phyloP scores from a whole-genome alignment of 2,888 invertebrate species.

The Cephus rjabovi region DNA sequence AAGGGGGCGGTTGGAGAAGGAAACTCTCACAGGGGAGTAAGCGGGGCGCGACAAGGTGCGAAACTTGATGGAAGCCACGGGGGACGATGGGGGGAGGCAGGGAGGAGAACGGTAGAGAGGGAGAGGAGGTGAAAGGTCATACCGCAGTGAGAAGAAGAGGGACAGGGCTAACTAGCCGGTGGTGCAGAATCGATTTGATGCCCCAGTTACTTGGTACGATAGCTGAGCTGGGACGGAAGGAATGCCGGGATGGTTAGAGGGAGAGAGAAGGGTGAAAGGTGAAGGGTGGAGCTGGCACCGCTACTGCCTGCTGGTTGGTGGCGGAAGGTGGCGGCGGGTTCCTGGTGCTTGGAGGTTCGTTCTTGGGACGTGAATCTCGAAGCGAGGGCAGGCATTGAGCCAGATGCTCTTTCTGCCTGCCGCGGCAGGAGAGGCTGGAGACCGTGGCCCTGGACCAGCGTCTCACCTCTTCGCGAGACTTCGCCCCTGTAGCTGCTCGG shows the following conservation, averaged over 20 bases:
- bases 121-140: not conserved
- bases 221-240: slow-evolving; percentile 21
- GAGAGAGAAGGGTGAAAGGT: not conserved
- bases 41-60: not conserved
- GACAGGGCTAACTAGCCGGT: slow-evolving; percentile 32
- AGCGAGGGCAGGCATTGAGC: slow-evolving; percentile 55
- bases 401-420: slow-evolving; percentile 15
- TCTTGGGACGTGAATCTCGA: slow-evolving; percentile 44
- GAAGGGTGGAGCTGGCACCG: not conserved
- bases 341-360: slow-evolving; percentile 31
- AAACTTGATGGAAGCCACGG: slow-evolving; percentile 40
- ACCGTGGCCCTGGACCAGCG: slow-evolving; percentile 40
- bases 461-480: not conserved
- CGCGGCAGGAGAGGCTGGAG: slow-evolving; percentile 25
- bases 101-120: slow-evolving; percentile 23
- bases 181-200: slow-evolving; percentile 59
- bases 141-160: slow-evolving; percentile 14
- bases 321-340: not conserved
- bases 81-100: slow-evolving; percentile 52
- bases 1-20: not conserved
- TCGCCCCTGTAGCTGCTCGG: not conserved
- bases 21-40: not conserved
- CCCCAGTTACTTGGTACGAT: slow-evolving; percentile 54
- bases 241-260: not conserved
- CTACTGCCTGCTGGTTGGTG: not conserved